Evolutionary conservation across 2,888 invertebrate species (phyloP).

Genomic region (Pollenia angustigena): DNA sequence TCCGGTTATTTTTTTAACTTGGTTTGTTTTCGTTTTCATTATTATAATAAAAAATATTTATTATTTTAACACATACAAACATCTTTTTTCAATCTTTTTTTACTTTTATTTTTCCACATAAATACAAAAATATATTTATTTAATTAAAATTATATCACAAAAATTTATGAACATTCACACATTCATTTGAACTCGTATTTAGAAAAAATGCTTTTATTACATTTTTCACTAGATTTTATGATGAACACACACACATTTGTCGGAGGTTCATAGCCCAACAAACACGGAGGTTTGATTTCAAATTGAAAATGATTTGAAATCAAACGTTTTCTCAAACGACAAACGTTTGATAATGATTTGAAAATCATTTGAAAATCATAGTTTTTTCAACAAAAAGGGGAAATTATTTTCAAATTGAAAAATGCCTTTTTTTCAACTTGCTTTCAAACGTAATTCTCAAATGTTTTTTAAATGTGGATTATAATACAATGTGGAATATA

Average conservation of each 20-base stretch:
- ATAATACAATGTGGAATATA: no score
- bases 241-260: constrained; percentile 17
- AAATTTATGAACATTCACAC: constrained; percentile 22
- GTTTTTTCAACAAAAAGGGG: no score
- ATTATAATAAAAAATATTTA: constrained; percentile 33
- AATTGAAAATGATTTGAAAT: no score
- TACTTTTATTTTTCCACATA: neutral
- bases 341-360: no score
- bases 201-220: neutral
- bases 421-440: no score
- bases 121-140: constrained; percentile 27
- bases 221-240: neutral
- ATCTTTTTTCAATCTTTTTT: neutral
- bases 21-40: constrained; percentile 32
- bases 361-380: no score
- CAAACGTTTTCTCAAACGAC: no score
- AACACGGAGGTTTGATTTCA: no score
- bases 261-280: no score
- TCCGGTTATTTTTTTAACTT: constrained; percentile 60
- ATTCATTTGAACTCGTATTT: constrained; percentile 8
- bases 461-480: no score
- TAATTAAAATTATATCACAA: constrained; percentile 64
- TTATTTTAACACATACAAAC: neutral
- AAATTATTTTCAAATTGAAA: no score
- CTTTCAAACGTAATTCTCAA: no score